These are phyloP conservation scores for Malthinus seriepunctatus DNA, from an alignment of 2,888 invertebrate genomes.

Conservation along the genomic window DNA sequence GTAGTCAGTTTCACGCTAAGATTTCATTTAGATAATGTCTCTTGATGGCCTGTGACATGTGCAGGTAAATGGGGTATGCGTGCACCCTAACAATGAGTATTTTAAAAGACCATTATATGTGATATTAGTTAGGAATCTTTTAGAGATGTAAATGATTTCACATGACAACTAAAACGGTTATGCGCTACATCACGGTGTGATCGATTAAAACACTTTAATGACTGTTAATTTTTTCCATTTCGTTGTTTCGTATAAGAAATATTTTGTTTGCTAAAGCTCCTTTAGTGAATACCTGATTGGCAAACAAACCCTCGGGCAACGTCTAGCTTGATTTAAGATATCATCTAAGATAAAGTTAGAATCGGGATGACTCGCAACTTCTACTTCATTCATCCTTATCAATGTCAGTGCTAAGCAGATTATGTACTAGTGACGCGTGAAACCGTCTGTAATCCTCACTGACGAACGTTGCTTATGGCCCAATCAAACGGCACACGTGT, in stretches of 20 bases:
- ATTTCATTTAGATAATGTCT: conserved; percentile 51
- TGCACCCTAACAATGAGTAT: conserved; percentile 48
- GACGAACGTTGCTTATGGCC: conserved; percentile 54
- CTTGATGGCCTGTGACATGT: conserved; percentile 48
- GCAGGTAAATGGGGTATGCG: conserved; percentile 46
- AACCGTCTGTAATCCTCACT: conserved; percentile 56
- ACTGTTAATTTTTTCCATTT: not conserved
- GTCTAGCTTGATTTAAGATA: conserved; percentile 31
- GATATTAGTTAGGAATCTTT: conserved; percentile 20
- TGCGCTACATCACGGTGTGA: not conserved
- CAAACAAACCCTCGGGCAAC: conserved; percentile 21
- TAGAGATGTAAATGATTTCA: conserved; percentile 22
- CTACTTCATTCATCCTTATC: conserved; percentile 62
- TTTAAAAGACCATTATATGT: conserved; percentile 41
- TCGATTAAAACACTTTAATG: conserved; percentile 12
- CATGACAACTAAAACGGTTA: conserved; percentile 11
- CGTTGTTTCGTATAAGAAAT: not conserved
- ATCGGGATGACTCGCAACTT: conserved; percentile 48
- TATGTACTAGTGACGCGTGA: conserved; percentile 59
- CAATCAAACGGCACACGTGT: conserved; percentile 55
- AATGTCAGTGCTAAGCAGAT: conserved; percentile 64
- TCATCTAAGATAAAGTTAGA: conserved; percentile 20
- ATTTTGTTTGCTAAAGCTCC: conserved; percentile 6
- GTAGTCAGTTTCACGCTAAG: conserved; percentile 44
- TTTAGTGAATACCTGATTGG: conserved; percentile 10